Conservation (phyloP, 2,113 vertebrate genomes). For the Bettongia penicillata region DNA sequence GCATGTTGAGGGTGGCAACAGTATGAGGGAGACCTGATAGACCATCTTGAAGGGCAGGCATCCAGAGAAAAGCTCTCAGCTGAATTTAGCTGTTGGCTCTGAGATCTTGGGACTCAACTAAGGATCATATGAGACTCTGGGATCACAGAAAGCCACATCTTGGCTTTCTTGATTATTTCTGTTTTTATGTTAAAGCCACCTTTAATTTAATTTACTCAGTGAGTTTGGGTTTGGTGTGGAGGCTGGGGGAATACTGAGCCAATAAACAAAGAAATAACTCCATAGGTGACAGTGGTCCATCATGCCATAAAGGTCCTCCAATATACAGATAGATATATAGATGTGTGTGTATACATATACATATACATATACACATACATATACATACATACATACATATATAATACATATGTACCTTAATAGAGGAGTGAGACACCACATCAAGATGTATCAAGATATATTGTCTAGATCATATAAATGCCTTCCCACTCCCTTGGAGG, state of each 20-base stretch:
- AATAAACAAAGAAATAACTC: background rate
- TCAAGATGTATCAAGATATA: too few relatives aligned
- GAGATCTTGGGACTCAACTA: background rate
- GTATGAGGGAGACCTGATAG: background rate
- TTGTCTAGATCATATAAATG: background rate
- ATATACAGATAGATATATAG: too few relatives aligned
- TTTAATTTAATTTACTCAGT: background rate
- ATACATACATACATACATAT: too few relatives aligned
- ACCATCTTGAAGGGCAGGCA: background rate
- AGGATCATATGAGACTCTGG: background rate
- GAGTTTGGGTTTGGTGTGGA: background rate
- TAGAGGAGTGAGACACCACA: too few relatives aligned
- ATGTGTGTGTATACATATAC: too few relatives aligned
- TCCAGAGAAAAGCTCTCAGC: background rate
- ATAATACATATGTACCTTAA: too few relatives aligned
- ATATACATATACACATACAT: too few relatives aligned
- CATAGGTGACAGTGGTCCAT: background rate
- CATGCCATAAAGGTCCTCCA: background rate
- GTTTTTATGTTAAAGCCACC: background rate
- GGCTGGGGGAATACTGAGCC: background rate
- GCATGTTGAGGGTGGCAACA: fast-evolving
- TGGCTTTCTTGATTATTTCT: background rate
- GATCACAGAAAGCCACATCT: background rate
- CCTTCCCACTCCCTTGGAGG: background rate
- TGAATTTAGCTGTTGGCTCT: background rate